phyloP scores from a whole-genome alignment of 2,113 vertebrate species.

The Astatoreochromis straeleni region DNA sequence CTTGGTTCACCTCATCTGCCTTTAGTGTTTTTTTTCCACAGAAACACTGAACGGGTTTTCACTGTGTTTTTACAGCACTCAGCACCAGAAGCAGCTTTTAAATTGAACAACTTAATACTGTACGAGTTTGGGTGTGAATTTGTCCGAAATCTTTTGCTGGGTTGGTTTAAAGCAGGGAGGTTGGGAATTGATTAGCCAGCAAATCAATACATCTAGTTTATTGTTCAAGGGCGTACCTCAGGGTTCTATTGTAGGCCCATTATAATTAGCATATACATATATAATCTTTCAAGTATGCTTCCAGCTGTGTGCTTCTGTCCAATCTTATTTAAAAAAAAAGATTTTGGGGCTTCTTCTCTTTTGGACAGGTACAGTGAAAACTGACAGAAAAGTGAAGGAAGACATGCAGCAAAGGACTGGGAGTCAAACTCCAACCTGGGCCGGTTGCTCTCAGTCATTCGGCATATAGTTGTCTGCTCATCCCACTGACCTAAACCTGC shows the following conservation, averaged over 20 bases:
- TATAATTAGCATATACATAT: neutral
- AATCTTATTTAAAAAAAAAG: neutral
- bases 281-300: neutral
- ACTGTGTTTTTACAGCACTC: neutral
- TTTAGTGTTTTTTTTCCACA: neutral
- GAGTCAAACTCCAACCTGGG: neutral
- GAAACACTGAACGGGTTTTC: neutral
- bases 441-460: rapidly evolving
- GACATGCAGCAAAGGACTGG: neutral
- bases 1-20: neutral
- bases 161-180: neutral
- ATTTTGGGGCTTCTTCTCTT: neutral
- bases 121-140: neutral
- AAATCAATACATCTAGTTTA: neutral
- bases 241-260: neutral
- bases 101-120: neutral
- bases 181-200: neutral
- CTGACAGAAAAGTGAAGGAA: neutral
- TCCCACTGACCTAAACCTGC: neutral
- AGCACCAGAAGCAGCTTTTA: neutral
- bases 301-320: neutral
- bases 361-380: neutral
- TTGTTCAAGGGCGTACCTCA: neutral
- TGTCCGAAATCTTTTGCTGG: neutral
- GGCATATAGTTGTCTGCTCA: neutral